Evolutionary conservation across 2,113 vertebrate species (phyloP).

Genomic region (Menidia beryllina): DNA sequence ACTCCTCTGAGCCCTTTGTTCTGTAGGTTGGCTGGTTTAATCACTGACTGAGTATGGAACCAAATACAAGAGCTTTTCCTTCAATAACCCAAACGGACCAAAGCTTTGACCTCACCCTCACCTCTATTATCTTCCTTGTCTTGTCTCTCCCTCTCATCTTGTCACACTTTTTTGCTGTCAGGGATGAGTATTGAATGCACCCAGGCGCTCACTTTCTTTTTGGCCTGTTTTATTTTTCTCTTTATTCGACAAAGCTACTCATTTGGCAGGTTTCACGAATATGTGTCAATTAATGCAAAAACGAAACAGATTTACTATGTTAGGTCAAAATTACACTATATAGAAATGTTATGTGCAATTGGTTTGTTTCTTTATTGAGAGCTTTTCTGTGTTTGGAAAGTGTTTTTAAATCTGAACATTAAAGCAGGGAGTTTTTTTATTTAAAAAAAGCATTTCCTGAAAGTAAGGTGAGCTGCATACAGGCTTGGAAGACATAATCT

Average conservation of each 20-base stretch:
- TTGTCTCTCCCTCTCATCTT: constrained; percentile 68
- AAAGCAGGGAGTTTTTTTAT: constrained; percentile 22
- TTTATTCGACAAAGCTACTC: constrained; percentile 27
- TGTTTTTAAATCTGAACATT: constrained; percentile 12
- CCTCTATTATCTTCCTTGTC: constrained; percentile 76
- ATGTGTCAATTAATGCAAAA: constrained; percentile 9
- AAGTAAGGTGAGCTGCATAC: constrained; percentile 20
- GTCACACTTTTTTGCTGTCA: constrained; percentile 55
- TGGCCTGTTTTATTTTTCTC: not conserved
- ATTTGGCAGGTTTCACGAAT: constrained; percentile 14
- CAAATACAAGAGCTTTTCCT: constrained; percentile 73
- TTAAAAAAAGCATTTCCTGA: constrained; percentile 40
- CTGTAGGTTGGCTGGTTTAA: constrained; percentile 59
- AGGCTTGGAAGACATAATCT: constrained; percentile 36
- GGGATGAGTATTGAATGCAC: constrained; percentile 55
- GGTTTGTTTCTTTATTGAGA: constrained; percentile 2
- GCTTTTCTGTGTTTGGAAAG: constrained; percentile 21
- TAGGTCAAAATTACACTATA: constrained; percentile 15
- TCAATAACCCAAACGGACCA: constrained; percentile 52
- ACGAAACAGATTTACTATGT: constrained; percentile 5
- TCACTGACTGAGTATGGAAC: constrained; percentile 67
- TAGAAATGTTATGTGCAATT: constrained; percentile 3
- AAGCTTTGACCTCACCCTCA: constrained; percentile 72
- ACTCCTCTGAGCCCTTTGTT: constrained; percentile 42
- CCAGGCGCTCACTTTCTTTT: constrained; percentile 39